Evolutionary conservation across 2,113 vertebrate genomes (phyloP).

Genomic region (Morone chrysops): DNA sequence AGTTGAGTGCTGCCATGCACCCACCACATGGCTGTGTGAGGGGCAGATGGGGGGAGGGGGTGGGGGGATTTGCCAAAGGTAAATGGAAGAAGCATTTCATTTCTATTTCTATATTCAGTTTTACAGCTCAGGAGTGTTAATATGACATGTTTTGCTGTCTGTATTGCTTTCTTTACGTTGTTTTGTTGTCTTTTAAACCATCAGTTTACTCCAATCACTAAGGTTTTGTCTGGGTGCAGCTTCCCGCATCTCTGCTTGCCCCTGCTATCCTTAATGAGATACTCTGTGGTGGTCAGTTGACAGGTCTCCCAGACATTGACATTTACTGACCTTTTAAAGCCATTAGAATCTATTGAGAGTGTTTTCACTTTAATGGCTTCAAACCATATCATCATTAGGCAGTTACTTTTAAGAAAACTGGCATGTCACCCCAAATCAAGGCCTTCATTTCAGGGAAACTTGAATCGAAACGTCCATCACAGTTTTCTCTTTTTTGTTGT

Average conservation of each 20-base stretch:
- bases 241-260: conserved; percentile 13
- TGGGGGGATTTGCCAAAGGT: background rate
- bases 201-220: background rate
- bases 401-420: background rate
- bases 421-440: conserved; percentile 1
- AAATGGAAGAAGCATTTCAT: background rate
- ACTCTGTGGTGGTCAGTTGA: background rate
- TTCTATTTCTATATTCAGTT: conserved; percentile 12
- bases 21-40: conserved; percentile 38
- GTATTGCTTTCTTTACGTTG: background rate
- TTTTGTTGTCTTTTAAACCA: conserved; percentile 12
- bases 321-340: conserved; percentile 17
- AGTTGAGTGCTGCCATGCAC: conserved; percentile 29
- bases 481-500: background rate
- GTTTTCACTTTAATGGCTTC: conserved; percentile 27
- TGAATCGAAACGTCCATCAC: conserved; percentile 12
- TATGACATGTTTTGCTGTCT: background rate
- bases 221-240: conserved; percentile 8
- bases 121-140: background rate
- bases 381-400: conserved; percentile 4
- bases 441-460: conserved; percentile 21
- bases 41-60: too few species aligned
- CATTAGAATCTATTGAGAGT: background rate
- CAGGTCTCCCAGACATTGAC: conserved; percentile 2
- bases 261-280: background rate